phyloP scores from a whole-genome alignment of 1,140 invertebrate species.

The Chironomus striatipennis region DNA sequence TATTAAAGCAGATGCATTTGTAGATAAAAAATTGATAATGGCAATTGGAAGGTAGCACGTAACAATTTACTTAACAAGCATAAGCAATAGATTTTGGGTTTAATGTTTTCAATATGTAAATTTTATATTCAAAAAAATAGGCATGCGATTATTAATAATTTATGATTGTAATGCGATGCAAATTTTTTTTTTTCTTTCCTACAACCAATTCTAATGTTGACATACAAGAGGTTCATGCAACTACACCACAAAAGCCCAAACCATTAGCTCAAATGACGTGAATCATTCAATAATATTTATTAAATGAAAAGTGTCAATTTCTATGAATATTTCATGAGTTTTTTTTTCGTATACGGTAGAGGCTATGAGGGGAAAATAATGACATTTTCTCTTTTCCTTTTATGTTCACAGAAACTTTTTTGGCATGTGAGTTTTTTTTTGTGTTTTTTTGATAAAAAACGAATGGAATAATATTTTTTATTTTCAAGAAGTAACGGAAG shows the following conservation, averaged over 20 bases:
- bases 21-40: background rate
- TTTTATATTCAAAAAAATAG: background rate
- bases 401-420: background rate
- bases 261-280: background rate
- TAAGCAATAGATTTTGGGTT: background rate
- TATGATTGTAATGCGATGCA: background rate
- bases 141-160: conserved; percentile 14
- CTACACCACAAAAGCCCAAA: conserved; percentile 12
- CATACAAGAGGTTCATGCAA: background rate
- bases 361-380: background rate
- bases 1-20: background rate
- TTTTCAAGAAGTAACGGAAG: background rate
- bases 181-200: background rate
- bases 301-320: conserved; percentile 5
- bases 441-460: conserved; percentile 2
- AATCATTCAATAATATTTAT: background rate
- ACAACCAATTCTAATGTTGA: background rate
- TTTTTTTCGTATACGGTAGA: background rate
- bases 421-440: conserved; percentile 11
- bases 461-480: background rate
- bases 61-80: background rate
- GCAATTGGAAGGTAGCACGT: background rate
- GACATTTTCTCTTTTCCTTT: background rate
- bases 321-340: conserved; percentile 2
- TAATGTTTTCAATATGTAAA: conserved; percentile 8